phyloP scores from a whole-genome alignment of 2,888 invertebrate genomes.

The Entomobrya proxima region DNA sequence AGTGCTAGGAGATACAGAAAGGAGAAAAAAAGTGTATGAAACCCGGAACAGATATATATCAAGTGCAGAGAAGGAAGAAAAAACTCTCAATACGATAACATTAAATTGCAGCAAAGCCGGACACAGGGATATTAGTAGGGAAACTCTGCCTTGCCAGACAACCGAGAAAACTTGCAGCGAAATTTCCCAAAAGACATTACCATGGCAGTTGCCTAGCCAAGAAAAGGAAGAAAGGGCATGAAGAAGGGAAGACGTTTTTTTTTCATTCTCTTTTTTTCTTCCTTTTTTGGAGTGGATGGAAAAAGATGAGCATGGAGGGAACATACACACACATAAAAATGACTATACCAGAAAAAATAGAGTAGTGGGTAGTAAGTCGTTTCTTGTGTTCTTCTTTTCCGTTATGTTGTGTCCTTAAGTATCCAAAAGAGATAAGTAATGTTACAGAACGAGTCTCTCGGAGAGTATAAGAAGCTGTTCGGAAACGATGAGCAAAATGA shows the following conservation, averaged over 20 bases:
- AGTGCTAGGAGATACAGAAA: neutral
- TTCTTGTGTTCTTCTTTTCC: conserved; percentile 61
- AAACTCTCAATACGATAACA: too few relatives aligned
- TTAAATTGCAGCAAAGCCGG: too few relatives aligned
- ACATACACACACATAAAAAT: conserved; percentile 6
- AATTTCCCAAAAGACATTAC: conserved; percentile 60
- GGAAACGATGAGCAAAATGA: conserved; percentile 42
- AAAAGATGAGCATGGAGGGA: neutral
- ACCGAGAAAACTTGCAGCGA: neutral
- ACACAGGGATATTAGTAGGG: neutral
- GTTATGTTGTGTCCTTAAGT: conserved; percentile 63
- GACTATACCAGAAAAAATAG: conserved; percentile 5
- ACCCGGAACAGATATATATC: neutral
- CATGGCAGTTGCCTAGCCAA: neutral
- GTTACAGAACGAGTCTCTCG: too few relatives aligned
- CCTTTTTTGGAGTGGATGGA: conserved; percentile 15
- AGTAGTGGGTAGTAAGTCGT: conserved; percentile 46
- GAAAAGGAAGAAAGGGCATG: conserved; percentile 30
- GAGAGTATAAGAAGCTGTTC: conserved; percentile 36
- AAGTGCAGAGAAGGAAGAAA: neutral
- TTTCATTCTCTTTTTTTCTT: too few relatives aligned
- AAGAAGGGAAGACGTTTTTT: conserved; percentile 4
- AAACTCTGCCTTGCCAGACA: neutral
- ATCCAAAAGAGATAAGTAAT: conserved; percentile 59
- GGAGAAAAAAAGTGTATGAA: neutral